phyloP scores from a whole-genome alignment of 2,888 invertebrate species.

The Drosophila prostipennis region DNA sequence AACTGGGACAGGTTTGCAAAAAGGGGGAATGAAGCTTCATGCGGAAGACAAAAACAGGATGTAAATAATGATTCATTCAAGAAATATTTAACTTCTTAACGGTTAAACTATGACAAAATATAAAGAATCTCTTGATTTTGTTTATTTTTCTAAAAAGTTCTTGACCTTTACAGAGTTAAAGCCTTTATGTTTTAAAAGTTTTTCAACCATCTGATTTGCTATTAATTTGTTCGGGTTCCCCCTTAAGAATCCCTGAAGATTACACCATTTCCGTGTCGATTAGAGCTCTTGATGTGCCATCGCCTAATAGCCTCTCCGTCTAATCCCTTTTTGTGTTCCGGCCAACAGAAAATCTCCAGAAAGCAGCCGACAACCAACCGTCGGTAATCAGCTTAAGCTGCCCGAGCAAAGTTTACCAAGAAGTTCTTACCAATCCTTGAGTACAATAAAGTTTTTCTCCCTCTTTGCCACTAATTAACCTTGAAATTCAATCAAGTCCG shows the following conservation, averaged over 20 bases:
- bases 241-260: not conserved
- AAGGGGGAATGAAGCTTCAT: not conserved
- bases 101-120: not conserved
- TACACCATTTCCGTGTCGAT: not conserved
- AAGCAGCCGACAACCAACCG: conserved; percentile 1
- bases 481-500: conserved; percentile 72
- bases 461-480: conserved; percentile 62
- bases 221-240: not conserved
- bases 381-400: conserved; percentile 37
- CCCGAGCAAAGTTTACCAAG: conserved; percentile 17
- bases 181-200: not conserved
- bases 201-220: not conserved
- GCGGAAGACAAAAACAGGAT: not conserved
- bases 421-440: conserved; percentile 25
- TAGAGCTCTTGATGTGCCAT: conserved; percentile 8
- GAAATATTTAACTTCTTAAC: not conserved
- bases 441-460: conserved; percentile 16
- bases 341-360: conserved; percentile 3
- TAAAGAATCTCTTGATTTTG: not conserved
- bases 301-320: conserved; percentile 15
- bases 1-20: conserved; percentile 9
- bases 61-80: not conserved
- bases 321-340: conserved; percentile 27
- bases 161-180: too few relatives aligned
- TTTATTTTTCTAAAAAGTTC: too few relatives aligned